Evolutionary conservation across 2,888 invertebrate genomes (phyloP).

Genomic region (Drosophila yooni): DNA sequence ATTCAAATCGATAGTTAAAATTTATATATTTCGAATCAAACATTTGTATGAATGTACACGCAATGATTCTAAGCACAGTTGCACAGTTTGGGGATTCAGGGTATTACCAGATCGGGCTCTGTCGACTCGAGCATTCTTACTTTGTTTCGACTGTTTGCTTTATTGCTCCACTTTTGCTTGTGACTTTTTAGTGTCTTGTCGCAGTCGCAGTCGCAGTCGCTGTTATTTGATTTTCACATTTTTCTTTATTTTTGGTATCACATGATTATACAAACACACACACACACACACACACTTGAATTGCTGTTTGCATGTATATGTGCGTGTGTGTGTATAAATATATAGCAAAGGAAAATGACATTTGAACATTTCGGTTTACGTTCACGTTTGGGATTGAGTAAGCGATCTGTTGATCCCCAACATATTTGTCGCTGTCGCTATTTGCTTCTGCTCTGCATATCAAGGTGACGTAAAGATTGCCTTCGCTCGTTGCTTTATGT

Average conservation of each 20-base stretch:
- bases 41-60: not conserved
- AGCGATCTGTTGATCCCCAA: conserved; percentile 75
- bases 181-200: conserved; percentile 77
- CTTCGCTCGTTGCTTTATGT: conserved; percentile 57
- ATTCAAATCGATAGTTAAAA: not conserved
- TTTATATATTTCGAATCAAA: not conserved
- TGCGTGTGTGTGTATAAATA: conserved; percentile 19
- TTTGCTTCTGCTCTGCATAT: conserved; percentile 16
- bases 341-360: conserved; percentile 70
- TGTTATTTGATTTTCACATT: conserved; percentile 82
- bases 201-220: conserved; percentile 66
- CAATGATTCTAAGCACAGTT: not conserved
- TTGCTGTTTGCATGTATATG: conserved; percentile 3
- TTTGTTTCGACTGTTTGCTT: conserved; percentile 75
- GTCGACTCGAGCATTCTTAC: not conserved
- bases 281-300: conserved; percentile 10
- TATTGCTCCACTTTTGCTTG: conserved; percentile 81
- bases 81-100: not conserved
- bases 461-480: conserved; percentile 68
- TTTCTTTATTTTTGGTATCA: conserved; percentile 77
- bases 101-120: not conserved
- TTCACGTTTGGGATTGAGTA: conserved; percentile 66
- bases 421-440: conserved; percentile 66
- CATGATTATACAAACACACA: conserved; percentile 72
- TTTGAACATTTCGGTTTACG: conserved; percentile 67